phyloP scores from a whole-genome alignment of 2,113 vertebrate species.

The Jaculus jaculus region DNA sequence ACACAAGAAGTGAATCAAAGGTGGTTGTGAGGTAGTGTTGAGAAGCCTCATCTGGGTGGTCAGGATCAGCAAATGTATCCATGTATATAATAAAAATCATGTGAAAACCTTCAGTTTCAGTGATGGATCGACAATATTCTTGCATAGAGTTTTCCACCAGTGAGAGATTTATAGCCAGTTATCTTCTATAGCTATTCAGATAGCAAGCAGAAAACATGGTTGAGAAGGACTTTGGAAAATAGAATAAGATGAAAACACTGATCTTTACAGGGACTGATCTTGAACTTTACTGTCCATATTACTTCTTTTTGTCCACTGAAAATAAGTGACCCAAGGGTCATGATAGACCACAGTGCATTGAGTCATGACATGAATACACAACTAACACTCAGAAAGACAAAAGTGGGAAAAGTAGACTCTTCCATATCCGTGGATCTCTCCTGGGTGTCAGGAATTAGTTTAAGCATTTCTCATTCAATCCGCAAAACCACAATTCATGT shows the following conservation, averaged over 20 bases:
- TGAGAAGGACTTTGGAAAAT: neutral
- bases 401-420: neutral
- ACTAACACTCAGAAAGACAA: neutral
- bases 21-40: neutral
- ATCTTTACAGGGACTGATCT: neutral
- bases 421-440: neutral
- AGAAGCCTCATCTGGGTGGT: neutral
- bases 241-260: slow-evolving; percentile 15
- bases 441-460: neutral
- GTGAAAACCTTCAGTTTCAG: neutral
- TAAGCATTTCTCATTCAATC: neutral
- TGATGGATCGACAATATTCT: neutral
- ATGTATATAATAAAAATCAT: neutral
- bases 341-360: neutral
- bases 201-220: neutral
- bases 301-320: neutral
- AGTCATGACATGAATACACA: neutral
- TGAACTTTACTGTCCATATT: neutral
- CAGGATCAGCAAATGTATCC: neutral
- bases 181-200: neutral
- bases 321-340: neutral
- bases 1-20: neutral
- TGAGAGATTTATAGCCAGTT: neutral
- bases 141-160: neutral
- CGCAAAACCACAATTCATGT: neutral